Evolutionary conservation across 2,113 vertebrate species (phyloP), one percentile per base, ranked within the genome.

Genomic region (Callaeas wilsoni): DNA sequence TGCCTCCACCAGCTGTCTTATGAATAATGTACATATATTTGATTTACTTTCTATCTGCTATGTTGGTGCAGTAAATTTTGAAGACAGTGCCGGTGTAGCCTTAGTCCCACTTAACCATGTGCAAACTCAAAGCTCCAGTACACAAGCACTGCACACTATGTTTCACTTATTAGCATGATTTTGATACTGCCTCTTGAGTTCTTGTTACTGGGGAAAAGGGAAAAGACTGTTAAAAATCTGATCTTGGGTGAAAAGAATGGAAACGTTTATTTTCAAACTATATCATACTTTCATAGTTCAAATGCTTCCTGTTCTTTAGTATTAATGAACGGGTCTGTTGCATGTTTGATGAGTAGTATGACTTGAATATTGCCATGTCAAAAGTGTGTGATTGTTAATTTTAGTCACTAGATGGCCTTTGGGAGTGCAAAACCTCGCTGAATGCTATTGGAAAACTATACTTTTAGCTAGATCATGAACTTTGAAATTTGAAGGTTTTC

Each of bases 331-430:
- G 21, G 8, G 5, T 42, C 19, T 74, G 29, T 32, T 83, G 9
- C 7, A 12, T 44, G 7, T 63, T 82, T 37, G 35, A 16, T 60
- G 15, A 7, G 15, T 22, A 47, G 5, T 26, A 21, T 33, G 16
- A 64, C 39, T 68, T 90, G 21, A 94, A n/a, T 74, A 55, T 52
- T 56, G 7, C 19, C 39, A 3, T 39, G 27, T 41, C 63, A 57
- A 73, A 90, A 89, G 62, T 20, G 17, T 93, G 88, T 60, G 53
- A 60, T 89, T 94, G 77, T 81, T 35, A 21, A 5, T 21, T 90
- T 64, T 23, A 83, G 71, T 41, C 98, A 92, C 97, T 96, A 98
- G 97, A 97, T 97, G 97, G 96, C 96, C 20, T 71, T 94, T 92
- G 50, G 96, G 90, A 63, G 93, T 85, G 53, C 67, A 91, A 91